phyloP scores from a whole-genome alignment of 2,113 vertebrate genomes.

The Thunnus thynnus region DNA sequence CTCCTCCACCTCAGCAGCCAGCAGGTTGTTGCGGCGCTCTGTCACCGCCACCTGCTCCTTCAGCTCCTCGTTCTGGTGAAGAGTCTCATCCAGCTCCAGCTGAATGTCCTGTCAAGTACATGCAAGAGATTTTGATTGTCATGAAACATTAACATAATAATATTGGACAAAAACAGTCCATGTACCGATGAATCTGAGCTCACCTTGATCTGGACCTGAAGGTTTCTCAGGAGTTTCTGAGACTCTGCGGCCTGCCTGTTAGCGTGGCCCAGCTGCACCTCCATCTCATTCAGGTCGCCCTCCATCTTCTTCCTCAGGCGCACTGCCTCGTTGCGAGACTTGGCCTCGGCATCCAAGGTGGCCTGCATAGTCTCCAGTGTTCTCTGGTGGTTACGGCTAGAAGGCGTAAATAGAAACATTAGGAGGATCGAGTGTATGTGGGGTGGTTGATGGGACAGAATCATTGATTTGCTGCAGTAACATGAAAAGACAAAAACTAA shows the following conservation, averaged over 20 bases:
- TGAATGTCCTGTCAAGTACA: constrained; percentile 87
- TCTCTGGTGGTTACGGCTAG: constrained; percentile 92
- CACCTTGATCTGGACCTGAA: constrained; percentile 94
- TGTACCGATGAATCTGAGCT: neutral
- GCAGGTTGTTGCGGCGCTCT: constrained; percentile 89
- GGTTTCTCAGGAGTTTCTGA: constrained; percentile 88
- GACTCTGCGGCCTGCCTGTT: constrained; percentile 90
- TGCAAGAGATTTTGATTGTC: neutral
- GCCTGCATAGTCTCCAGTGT: constrained; percentile 93
- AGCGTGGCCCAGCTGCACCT: constrained; percentile 93
- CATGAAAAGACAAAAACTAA: constrained; percentile 58
- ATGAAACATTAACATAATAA: neutral
- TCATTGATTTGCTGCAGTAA: neutral
- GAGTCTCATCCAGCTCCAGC: constrained; percentile 90
- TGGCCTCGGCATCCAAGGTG: constrained; percentile 90
- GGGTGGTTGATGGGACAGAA: neutral
- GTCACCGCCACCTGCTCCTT: constrained; percentile 90
- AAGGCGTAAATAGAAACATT: neutral
- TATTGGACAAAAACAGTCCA: no score
- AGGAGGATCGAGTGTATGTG: neutral
- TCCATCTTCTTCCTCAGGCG: constrained; percentile 96
- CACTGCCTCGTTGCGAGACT: constrained; percentile 92
- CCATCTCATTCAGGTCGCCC: constrained; percentile 94
- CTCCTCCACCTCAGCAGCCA: constrained; percentile 91
- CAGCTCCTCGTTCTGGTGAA: constrained; percentile 88